phyloP scores from a whole-genome alignment of 2,888 invertebrate genomes.

The Rotaria macrura region DNA sequence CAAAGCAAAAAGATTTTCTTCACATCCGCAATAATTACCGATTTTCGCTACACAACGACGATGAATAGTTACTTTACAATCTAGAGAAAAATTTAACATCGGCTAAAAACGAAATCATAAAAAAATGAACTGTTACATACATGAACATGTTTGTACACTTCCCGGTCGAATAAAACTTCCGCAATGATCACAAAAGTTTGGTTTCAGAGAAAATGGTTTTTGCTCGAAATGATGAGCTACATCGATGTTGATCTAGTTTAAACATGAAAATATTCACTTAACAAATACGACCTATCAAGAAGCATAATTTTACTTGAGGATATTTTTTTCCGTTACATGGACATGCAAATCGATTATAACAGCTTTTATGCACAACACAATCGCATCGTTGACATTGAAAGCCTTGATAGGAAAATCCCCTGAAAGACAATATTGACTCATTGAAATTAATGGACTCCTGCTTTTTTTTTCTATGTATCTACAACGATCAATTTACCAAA shows the following conservation, averaged over 20 bases:
- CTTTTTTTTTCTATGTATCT: not conserved
- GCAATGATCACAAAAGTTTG: not conserved
- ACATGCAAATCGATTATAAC: not conserved
- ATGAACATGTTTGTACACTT: not conserved
- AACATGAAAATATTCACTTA: not conserved
- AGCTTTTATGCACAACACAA: not conserved
- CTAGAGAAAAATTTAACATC: not conserved
- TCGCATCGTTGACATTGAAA: constrained; percentile 13
- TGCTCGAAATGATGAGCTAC: not conserved
- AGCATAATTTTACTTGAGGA: not conserved
- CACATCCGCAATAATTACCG: constrained; percentile 13
- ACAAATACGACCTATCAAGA: no score
- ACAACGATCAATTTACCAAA: not conserved
- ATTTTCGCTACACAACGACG: not conserved
- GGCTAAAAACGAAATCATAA: not conserved
- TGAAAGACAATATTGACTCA: not conserved
- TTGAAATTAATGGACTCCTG: not conserved
- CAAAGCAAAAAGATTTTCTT: not conserved
- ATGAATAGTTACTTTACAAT: not conserved
- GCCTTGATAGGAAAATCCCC: not conserved
- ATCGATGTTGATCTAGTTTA: not conserved
- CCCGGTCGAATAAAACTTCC: constrained; percentile 11
- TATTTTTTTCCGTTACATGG: constrained; percentile 1
- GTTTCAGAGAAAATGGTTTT: not conserved
- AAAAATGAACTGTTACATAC: not conserved